Evolutionary conservation across 53 echinoderm and acorn worm genomes (phyloP).

Genomic region (Stichopus horrens): DNA sequence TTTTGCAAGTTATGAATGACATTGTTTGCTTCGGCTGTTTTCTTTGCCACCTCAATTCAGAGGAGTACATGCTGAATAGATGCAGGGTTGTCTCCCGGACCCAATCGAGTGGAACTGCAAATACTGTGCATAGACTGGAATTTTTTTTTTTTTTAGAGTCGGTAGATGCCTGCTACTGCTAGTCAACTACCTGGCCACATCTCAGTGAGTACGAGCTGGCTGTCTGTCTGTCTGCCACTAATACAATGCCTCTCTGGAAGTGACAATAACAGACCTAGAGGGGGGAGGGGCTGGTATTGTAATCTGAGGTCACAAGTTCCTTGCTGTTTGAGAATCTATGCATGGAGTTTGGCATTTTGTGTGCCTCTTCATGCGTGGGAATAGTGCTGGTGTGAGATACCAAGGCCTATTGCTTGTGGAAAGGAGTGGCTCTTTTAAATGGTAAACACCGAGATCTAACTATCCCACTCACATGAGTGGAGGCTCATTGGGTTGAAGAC

Average conservation of each 20-base stretch:
- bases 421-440: conserved; percentile 41
- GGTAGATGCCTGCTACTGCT: conserved; percentile 3
- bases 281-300: conserved; percentile 41
- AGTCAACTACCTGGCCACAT: neutral
- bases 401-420: conserved; percentile 26
- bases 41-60: neutral
- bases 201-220: too few relatives aligned
- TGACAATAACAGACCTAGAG: neutral
- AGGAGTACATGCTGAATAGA: too few relatives aligned
- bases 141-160: neutral
- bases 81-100: neutral
- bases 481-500: conserved; percentile 19
- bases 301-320: conserved; percentile 18
- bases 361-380: conserved; percentile 20
- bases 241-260: neutral
- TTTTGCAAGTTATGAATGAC: neutral
- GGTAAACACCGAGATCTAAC: conserved; percentile 24
- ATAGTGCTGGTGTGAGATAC: conserved; percentile 9
- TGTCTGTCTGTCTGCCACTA: neutral
- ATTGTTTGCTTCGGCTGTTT: neutral
- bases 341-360: conserved; percentile 2
- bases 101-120: conserved; percentile 8
- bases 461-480: conserved; percentile 22
- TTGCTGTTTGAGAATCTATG: conserved; percentile 22
- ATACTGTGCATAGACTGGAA: neutral